Evolutionary conservation across 2,113 vertebrate species (phyloP).

Genomic region (Marmota flaviventris): DNA sequence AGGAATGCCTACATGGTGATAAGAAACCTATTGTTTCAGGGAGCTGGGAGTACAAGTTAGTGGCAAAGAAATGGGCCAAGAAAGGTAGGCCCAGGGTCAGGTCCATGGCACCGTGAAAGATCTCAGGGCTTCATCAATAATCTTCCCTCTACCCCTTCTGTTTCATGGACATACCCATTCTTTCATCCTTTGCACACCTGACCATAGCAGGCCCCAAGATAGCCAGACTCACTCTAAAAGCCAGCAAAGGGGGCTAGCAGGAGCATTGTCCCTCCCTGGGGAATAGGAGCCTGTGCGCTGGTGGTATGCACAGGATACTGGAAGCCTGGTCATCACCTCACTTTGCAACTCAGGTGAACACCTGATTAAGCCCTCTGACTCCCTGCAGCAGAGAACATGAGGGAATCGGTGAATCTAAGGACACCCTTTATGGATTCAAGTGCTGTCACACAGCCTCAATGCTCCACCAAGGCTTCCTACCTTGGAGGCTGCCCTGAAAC

Average conservation of each 20-base stretch:
- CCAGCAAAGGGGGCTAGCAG: background rate
- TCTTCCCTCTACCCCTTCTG: background rate
- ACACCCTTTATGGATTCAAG: background rate
- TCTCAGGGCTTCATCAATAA: background rate
- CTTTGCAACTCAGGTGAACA: background rate
- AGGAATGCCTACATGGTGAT: background rate
- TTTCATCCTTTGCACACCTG: background rate
- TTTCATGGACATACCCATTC: background rate
- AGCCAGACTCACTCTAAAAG: background rate
- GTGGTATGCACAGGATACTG: background rate
- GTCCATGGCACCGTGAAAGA: fast-evolving
- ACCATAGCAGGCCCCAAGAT: background rate
- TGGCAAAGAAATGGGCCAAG: background rate
- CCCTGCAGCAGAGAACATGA: background rate
- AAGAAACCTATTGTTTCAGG: background rate
- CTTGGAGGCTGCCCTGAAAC: background rate
- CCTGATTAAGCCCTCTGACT: background rate
- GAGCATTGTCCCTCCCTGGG: background rate
- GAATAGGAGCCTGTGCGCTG: background rate
- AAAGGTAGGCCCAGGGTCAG: background rate
- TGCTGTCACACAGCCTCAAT: background rate
- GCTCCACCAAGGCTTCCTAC: background rate
- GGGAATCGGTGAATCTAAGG: background rate
- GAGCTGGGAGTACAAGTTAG: background rate
- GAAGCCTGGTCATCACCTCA: background rate